Evolutionary conservation across 2,797 vertebrate genomes (phyloP).

Genomic region (Salmo trutta): DNA sequence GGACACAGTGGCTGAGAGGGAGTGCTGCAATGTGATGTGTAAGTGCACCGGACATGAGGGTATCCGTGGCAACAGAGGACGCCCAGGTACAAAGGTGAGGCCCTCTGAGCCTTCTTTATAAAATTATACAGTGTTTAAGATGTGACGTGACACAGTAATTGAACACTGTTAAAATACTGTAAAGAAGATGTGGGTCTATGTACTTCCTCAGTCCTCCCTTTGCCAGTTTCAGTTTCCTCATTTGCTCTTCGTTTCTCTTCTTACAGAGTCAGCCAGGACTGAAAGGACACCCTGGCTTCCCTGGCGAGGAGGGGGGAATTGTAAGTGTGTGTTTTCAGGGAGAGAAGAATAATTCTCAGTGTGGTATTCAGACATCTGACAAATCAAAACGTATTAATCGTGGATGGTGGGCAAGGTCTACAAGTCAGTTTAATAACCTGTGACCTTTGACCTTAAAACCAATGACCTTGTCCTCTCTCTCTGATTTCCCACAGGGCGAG

Average conservation of each 20-base stretch:
- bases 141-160: background rate
- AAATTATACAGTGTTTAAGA: background rate
- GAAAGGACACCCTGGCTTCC: slow-evolving; percentile 79
- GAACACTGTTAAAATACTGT: background rate
- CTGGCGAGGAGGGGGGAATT: slow-evolving; percentile 83
- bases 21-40: slow-evolving; percentile 81
- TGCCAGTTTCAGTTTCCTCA: background rate
- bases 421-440: too few species aligned
- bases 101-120: background rate
- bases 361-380: background rate
- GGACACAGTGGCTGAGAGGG: slow-evolving; percentile 78
- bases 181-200: background rate
- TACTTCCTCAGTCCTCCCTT: background rate
- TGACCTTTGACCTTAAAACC: background rate
- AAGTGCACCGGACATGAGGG: slow-evolving; percentile 85
- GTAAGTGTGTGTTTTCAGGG: slow-evolving; percentile 70
- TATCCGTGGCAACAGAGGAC: slow-evolving; percentile 69
- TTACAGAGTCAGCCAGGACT: slow-evolving; percentile 77
- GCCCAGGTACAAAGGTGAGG: slow-evolving; percentile 78
- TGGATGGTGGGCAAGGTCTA: background rate
- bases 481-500: slow-evolving; percentile 73
- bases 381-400: background rate
- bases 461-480: background rate
- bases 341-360: background rate
- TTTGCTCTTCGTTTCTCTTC: slow-evolving; percentile 9